Base-by-base conservation (phyloP, 2,113 vertebrate species). In the Ariopsis seemanni region DNA sequence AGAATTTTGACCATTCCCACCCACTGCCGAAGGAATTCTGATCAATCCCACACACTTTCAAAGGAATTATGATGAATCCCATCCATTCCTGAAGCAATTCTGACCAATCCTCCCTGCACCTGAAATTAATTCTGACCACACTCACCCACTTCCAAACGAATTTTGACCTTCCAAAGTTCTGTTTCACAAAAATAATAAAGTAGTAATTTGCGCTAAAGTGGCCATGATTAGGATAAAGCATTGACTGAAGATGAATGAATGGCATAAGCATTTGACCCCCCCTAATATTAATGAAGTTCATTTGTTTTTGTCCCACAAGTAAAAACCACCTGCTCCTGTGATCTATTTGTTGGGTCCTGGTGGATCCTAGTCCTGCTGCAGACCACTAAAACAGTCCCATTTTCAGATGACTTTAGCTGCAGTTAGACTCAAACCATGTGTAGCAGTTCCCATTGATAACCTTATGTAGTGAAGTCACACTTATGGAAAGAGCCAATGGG, bases 401-500 rank as follows among this genome's bases (percentile, higher is more conserved):
- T 77, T 42, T 71, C 22, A 57, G 55, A 77, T n/a, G 48, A n/a
- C 2, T 53, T 78, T 1, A 48, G 34, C 8, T 22, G 12, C 77
- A 57, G n/a, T 79, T 27, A 8, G 75, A 15, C 14, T 15, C 18
- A 22, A 50, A 52, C 8, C 42, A 52, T 42, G n/a, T 72, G 82
- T 25, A 62, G 69, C 25, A 12, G 71, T 85, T 85, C 78, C 84
- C 84, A 80, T 17, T 55, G 65, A 63, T 14, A n/a, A 84, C 4
- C 57, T 9, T 81, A 65, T 53, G n/a, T 34, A 30, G 22, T 52
- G 20, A 52, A 30, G 12, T 52, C 67, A 27, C 25, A 18, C 1
- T 52, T 15, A 67, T 53, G 27, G 50, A 84, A 75, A 25, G 52
- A 74, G 67, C 52, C 83, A 42, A 57, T 27, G 22, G n/a, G 53